A percentile compares a stretch with the other conserved stretches of the same genome.
These are phyloP conservation scores for Latheticus oryzae DNA, from an alignment of 2,888 invertebrate genomes.

Conservation along the genomic window DNA sequence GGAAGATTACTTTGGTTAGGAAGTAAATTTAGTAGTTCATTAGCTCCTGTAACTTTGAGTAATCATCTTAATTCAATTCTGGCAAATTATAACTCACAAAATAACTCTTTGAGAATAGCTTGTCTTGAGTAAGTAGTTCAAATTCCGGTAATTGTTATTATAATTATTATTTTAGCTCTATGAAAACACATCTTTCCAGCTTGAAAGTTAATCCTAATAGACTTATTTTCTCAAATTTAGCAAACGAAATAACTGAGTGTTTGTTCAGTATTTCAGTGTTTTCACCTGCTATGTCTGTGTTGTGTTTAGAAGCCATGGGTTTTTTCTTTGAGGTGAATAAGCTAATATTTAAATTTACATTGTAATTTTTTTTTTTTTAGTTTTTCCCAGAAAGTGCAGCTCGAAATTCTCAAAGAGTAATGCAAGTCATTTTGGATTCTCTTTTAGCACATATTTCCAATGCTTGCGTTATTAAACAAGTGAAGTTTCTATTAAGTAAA, in stretches of 20 bases:
- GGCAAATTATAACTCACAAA: conserved; percentile 35
- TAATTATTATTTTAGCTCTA: conserved; percentile 47
- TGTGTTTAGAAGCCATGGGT: conserved; percentile 45
- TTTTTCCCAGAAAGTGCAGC: conserved; percentile 26
- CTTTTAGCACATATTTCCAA: conserved; percentile 35
- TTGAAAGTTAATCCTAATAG: conserved; percentile 40
- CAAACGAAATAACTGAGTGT: conserved; percentile 40
- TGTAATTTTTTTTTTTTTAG: conserved; percentile 18
- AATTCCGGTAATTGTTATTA: conserved; percentile 8
- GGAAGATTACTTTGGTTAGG: conserved; percentile 47
- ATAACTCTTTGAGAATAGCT: conserved; percentile 41
- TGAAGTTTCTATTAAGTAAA: conserved; percentile 47
- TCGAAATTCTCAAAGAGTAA: conserved; percentile 25
- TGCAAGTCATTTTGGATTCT: conserved; percentile 31
- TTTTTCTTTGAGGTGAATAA: conserved; percentile 47
- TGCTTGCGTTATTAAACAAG: conserved; percentile 44
- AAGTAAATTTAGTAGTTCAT: conserved; percentile 43
- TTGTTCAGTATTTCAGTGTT: conserved; percentile 41
- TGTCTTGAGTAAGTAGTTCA: conserved; percentile 46
- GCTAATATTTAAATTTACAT: too few relatives aligned
- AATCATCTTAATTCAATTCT: conserved; percentile 44
- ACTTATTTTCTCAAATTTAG: conserved; percentile 38
- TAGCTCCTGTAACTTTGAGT: conserved; percentile 42
- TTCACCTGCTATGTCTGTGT: conserved; percentile 27
- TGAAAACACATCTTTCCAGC: conserved; percentile 43